Percentiles rank a stretch among this genome's conserved stretches.
Conservation (phyloP, 2,797 vertebrate species). For the Myotis planiceps region DNA sequence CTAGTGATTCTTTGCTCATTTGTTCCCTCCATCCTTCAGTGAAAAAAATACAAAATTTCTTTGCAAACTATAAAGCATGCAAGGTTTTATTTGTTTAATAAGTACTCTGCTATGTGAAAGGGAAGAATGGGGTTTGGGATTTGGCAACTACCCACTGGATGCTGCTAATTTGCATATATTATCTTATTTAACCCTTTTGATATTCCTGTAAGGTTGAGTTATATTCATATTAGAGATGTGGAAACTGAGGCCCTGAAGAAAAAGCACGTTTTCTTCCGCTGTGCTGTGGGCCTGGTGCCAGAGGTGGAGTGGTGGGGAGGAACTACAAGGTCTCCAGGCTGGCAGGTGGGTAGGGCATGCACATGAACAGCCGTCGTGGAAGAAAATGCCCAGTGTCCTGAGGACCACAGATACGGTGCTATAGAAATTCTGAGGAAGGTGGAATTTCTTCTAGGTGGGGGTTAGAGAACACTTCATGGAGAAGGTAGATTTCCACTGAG, state of each 20-base stretch:
- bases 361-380: background rate
- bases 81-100: background rate
- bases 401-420: background rate
- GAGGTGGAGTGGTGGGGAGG: background rate
- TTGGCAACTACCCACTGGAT: background rate
- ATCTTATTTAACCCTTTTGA: background rate
- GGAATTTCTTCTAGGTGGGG: background rate
- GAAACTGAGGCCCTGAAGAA: background rate
- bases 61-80: background rate
- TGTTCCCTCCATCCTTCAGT: background rate
- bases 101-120: background rate
- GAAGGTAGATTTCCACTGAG: constrained; percentile 12
- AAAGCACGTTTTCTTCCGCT: background rate
- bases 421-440: background rate
- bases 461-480: background rate
- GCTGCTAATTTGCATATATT: background rate
- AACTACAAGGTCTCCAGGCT: background rate
- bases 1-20: background rate
- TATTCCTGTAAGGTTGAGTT: background rate
- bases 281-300: background rate
- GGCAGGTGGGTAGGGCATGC: background rate
- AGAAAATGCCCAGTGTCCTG: background rate
- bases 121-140: constrained; percentile 5
- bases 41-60: constrained; percentile 26
- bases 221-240: background rate